Evolutionary conservation across 2,797 vertebrate species (phyloP).

Genomic region (Lutjanus campechanus): DNA sequence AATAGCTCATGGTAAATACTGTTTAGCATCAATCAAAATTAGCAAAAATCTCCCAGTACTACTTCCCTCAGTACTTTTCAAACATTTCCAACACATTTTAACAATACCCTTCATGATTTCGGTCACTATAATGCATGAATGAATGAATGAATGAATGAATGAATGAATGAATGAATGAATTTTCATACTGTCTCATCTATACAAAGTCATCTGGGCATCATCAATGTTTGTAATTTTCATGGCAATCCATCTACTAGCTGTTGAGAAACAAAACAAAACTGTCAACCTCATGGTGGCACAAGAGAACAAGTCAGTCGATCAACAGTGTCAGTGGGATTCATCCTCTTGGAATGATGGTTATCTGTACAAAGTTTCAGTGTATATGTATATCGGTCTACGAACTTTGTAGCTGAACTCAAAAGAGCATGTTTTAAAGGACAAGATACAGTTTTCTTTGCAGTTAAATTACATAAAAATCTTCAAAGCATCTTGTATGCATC

Average conservation of each 20-base stretch:
- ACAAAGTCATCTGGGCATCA: not conserved
- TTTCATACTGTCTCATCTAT: no score
- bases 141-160: no score
- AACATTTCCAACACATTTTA: no score
- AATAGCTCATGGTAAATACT: no score
- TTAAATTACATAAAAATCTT: constrained; percentile 9
- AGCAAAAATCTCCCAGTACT: no score
- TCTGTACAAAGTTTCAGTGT: not conserved
- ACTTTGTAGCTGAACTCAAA: not conserved
- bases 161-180: no score
- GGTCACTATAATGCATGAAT: no score
- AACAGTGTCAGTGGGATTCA: not conserved
- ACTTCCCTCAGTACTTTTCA: no score
- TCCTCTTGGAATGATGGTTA: not conserved
- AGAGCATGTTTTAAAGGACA: not conserved
- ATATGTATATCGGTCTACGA: not conserved
- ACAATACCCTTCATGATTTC: no score
- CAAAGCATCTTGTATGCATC: not conserved
- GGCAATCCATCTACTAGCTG: not conserved
- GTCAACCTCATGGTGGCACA: no score
- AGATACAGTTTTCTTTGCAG: not conserved
- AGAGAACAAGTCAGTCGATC: not conserved
- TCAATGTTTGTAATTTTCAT: no score
- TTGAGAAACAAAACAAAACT: not conserved
- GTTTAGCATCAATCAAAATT: no score